A percentile compares a stretch with the other conserved stretches of the same genome.
phyloP scores from a whole-genome alignment of 2,888 invertebrate species.

The Leptopilina drosophilae region DNA sequence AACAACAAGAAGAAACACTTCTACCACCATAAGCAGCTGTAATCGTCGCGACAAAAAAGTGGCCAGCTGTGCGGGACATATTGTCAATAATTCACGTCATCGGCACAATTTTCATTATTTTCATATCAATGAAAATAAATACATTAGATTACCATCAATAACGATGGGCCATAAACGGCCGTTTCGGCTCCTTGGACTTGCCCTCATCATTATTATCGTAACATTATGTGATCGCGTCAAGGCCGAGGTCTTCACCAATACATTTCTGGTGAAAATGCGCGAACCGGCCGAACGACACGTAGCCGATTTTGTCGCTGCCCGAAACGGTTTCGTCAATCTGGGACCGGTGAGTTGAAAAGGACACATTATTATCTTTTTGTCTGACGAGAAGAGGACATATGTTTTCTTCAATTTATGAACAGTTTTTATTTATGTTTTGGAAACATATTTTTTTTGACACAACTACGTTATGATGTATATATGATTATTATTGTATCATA shows the following conservation, averaged over 20 bases:
- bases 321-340: conserved; percentile 95
- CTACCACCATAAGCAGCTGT: too few relatives aligned
- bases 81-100: not conserved
- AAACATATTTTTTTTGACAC: too few relatives aligned
- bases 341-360: conserved; percentile 88
- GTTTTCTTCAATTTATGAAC: not conserved
- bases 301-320: conserved; percentile 89
- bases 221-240: conserved; percentile 57
- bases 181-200: conserved; percentile 49
- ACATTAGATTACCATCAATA: conserved; percentile 9
- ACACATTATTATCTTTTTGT: too few relatives aligned
- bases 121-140: conserved; percentile 2
- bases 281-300: conserved; percentile 86
- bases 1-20: too few relatives aligned
- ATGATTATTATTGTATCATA: too few relatives aligned
- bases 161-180: conserved; percentile 8
- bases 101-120: not conserved
- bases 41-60: too few relatives aligned
- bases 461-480: too few relatives aligned
- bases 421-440: not conserved
- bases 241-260: conserved; percentile 93
- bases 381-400: too few relatives aligned
- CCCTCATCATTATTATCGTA: conserved; percentile 38
- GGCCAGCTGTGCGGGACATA: not conserved
- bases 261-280: conserved; percentile 94